These are phyloP conservation scores for Drosophila tripunctata DNA, from an alignment of 2,888 invertebrate genomes.

Conservation along the genomic window DNA sequence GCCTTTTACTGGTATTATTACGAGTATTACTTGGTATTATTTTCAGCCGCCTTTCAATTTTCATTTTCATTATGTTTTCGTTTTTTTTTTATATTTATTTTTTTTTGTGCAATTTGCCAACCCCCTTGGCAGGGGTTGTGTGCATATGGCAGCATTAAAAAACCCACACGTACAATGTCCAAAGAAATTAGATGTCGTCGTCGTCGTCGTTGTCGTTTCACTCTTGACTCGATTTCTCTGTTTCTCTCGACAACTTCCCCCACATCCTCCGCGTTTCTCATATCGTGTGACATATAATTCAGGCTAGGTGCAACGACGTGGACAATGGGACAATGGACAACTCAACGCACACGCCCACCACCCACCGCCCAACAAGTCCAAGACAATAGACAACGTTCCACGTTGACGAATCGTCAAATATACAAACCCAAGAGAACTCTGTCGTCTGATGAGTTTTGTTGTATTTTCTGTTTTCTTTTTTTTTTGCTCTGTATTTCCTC, in stretches of 20 bases:
- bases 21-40: constrained; percentile 42
- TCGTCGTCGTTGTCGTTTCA: constrained; percentile 19
- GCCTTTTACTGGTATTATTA: constrained; percentile 60
- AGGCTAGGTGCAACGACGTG: constrained; percentile 66
- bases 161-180: constrained; percentile 76
- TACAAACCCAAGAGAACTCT: constrained; percentile 20
- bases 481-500: background rate
- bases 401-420: constrained; percentile 13
- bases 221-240: background rate
- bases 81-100: constrained; percentile 3
- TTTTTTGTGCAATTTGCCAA: constrained; percentile 55
- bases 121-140: constrained; percentile 72
- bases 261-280: constrained; percentile 11
- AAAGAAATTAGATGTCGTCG: constrained; percentile 75
- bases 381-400: constrained; percentile 60
- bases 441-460: constrained; percentile 69
- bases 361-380: constrained; percentile 16
- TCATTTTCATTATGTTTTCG: too few species aligned
- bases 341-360: constrained; percentile 50
- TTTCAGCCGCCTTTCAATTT: constrained; percentile 33
- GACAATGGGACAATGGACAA: constrained; percentile 69
- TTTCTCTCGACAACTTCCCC: background rate
- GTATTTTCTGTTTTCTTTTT: constrained; percentile 14
- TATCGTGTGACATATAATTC: constrained; percentile 80
- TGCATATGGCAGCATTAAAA: constrained; percentile 85